phyloP scores from a whole-genome alignment of 2,797 vertebrate genomes.

The Mergus octosetaceus region DNA sequence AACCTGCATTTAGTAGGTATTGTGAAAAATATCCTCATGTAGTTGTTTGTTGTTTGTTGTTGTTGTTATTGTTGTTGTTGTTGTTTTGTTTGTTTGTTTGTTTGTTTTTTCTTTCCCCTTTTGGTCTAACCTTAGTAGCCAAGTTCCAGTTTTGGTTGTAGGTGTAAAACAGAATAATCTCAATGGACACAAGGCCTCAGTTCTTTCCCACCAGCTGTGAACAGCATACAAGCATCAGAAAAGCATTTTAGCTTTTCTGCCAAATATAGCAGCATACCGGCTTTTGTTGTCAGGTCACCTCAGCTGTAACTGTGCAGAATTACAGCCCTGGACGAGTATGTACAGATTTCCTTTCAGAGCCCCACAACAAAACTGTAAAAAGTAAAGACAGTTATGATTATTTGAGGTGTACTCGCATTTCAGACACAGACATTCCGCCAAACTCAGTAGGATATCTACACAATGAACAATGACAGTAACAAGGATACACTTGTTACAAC shows the following conservation, averaged over 20 bases:
- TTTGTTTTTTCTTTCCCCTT: background rate
- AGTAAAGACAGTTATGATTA: background rate
- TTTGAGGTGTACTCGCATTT: background rate
- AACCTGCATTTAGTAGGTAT: background rate
- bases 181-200: background rate
- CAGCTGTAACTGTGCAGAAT: background rate
- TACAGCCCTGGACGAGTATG: background rate
- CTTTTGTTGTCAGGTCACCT: background rate
- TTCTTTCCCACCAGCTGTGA: background rate
- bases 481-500: background rate
- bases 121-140: background rate
- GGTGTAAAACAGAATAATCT: background rate
- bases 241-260: background rate
- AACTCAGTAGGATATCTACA: background rate
- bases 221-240: background rate
- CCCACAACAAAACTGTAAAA: background rate
- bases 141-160: background rate
- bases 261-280: background rate
- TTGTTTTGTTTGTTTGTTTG: too few species aligned
- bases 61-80: too few species aligned
- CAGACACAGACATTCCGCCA: background rate
- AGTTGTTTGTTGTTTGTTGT: too few species aligned
- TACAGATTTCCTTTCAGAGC: fast-evolving
- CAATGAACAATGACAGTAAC: background rate
- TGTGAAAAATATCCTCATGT: background rate